Base-by-base conservation (phyloP, 2,888 invertebrate species). In the Plemyria rubiginata region DNA sequence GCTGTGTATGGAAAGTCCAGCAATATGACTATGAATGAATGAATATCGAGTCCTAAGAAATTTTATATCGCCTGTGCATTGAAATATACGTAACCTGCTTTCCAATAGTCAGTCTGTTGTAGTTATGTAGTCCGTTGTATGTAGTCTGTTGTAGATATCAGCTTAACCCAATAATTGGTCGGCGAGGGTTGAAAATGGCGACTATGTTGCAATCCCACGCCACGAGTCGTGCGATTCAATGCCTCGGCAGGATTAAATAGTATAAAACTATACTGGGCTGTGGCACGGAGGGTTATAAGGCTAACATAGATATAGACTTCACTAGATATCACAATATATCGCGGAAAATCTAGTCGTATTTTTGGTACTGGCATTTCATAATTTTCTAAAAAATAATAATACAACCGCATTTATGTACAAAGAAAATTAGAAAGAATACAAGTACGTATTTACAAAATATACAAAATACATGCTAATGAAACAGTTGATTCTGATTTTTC, bases 121-220 rank as follows among this genome's bases (percentile, higher is more conserved):
- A 36, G 36, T 2, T 38, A 38, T 38, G 22, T 22, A 22, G 36
- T 38, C 8, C 8, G 29, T 9, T 36, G 8, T 36, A 22, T 22
- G 22, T 22, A 22, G 36, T 38, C 8, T 36, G 29, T 9, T 36
- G 8, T 36, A 36, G 36, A 8, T 38, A 38, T 38, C 36, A 32
- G 4, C 32, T 2, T 38, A 38, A 8, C 11, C 36, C 32, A 15
- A 49, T 50, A 43, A 54, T 60, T 56, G 56, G 36, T 28, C 5
- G 36, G 28, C 28, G 48, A 40, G 68, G 63, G 70, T 73, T 68
- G 67, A 70, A 63, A 57, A 58, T 54, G 51, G 57, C 43, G 56
- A n/a, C 32, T 16, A 36, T 8, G 41, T 28, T 46, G 54, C 60
- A 60, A 60, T 60, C 54, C 43, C 49, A 51, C 50, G 60, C 50